Percentiles rank a stretch among this genome's conserved stretches.
These are phyloP conservation scores for Mercenaria mercenaria DNA, from an alignment of 1,140 invertebrate species.

Conservation along the genomic window DNA sequence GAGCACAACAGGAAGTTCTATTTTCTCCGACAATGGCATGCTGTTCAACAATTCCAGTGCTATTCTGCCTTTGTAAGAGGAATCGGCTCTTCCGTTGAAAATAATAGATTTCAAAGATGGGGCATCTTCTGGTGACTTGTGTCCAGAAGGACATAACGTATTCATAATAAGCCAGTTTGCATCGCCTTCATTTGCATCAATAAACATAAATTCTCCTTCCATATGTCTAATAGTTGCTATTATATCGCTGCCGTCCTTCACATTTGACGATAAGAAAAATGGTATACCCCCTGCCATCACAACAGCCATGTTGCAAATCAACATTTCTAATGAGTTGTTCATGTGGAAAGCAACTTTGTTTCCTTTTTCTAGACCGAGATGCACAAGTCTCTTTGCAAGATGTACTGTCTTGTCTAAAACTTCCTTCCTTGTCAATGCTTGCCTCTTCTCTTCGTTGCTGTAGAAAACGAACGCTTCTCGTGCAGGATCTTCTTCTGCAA, in stretches of 20 bases:
- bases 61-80: neutral
- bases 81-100: constrained; percentile 4
- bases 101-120: constrained; percentile 1
- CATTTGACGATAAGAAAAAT: neutral
- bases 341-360: constrained; percentile 3
- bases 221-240: constrained; percentile 5
- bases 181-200: neutral
- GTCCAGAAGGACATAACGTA: neutral
- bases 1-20: constrained; percentile 24
- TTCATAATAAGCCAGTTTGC: constrained; percentile 22
- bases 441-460: neutral
- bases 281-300: constrained; percentile 49
- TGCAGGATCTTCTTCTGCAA: constrained; percentile 21
- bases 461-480: constrained; percentile 55
- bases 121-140: neutral
- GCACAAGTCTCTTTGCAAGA: neutral
- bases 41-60: neutral
- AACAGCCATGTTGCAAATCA: neutral
- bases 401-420: constrained; percentile 8
- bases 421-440: constrained; percentile 10
- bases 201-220: constrained; percentile 23
- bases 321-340: constrained; percentile 51
- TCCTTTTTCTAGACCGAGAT: constrained; percentile 39
- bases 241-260: constrained; percentile 55
- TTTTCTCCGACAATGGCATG: neutral